Evolutionary conservation across 2,888 invertebrate genomes (phyloP), one percentile per base, ranked within the genome.

Genomic region (Plagodis pulveraria): DNA sequence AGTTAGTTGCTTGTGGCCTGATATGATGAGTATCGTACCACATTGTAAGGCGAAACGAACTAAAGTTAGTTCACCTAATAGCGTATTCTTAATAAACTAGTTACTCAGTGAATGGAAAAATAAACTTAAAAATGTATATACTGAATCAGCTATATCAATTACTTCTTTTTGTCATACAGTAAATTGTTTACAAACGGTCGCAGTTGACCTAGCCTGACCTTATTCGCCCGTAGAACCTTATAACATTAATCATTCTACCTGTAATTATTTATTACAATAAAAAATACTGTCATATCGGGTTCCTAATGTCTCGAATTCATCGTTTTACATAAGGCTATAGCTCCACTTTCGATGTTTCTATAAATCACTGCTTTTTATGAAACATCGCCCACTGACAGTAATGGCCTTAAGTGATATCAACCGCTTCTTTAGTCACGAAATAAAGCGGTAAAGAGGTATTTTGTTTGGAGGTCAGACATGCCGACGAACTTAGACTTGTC

Each of bases 371-470:
- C 41, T 58, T 65, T 53, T 56, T 57, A 50, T 48, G 38, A 41
- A 55, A 49, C 51, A 42, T 55, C 57, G 58, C 22, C 22, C 22
- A 22, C 22, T 46, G 56, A 49, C 62, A 63, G 62, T 63, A 63
- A 65, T 65, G 60, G 49, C 41, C 57, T 50, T 22, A 40, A 44
- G 48, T 40, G 34, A 45, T 56, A 56, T 47, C 41, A 60, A 59
- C 58, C 50, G 53, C 58, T 63, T 58, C 55, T 59, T 35, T 43
- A 59, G 59, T 59, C 59, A 59, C 59, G 59, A 48, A 55, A 59
- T 51, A 55, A 59, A 59, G 59, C 55, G 50, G 59, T 55, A 48
- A 48, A 54, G 42, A 43, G 42, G 53, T 58, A 46, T 52, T 49
- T 47, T 34, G 54, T 50, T 47, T 50, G 50, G 50, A 50, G 50